Evolutionary conservation across 2,113 vertebrate genomes (phyloP).

Genomic region (Apodemus speciosus): DNA sequence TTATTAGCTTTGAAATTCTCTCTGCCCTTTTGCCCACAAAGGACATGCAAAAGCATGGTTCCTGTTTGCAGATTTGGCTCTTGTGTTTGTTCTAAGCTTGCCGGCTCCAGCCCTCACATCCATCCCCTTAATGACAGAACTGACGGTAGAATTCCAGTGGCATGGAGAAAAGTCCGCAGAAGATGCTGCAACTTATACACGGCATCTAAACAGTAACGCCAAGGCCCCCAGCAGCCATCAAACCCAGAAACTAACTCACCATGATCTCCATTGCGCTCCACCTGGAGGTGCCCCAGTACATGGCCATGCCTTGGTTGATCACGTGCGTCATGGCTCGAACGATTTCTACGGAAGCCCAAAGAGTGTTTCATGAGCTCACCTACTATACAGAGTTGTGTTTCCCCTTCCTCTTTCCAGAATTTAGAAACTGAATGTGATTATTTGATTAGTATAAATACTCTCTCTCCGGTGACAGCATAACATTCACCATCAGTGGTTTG

Average conservation of each 20-base stretch:
- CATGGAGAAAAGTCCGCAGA: background rate
- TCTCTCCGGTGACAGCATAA: background rate
- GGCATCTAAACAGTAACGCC: background rate
- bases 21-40: background rate
- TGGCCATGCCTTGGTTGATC: conserved; percentile 98
- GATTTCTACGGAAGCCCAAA: conserved; percentile 87
- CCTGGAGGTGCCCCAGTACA: conserved; percentile 99
- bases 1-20: background rate
- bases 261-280: conserved; percentile 99
- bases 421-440: background rate
- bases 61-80: background rate
- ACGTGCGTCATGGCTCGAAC: conserved; percentile 98
- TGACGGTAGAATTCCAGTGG: background rate
- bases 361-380: background rate
- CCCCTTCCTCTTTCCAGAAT: background rate
- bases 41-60: background rate
- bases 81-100: background rate
- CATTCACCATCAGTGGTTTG: background rate
- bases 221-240: background rate
- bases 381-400: background rate
- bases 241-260: conserved; percentile 83
- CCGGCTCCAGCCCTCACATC: background rate
- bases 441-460: conserved; percentile 24
- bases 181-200: background rate
- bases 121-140: background rate